Evolutionary conservation across 23 tunicate species (phyloP).

Genomic region (Clavelina lepadiformis): DNA sequence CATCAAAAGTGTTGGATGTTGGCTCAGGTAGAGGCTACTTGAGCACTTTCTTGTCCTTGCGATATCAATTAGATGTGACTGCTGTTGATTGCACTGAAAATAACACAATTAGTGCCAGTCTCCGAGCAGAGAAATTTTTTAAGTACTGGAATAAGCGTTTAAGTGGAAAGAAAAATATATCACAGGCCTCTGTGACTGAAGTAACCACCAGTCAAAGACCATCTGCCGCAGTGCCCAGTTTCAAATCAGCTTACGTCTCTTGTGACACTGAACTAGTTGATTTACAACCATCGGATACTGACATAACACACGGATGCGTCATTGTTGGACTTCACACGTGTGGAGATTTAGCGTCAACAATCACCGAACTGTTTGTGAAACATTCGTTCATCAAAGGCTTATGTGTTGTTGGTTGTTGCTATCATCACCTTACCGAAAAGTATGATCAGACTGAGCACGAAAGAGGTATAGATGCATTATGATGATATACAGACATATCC

Average conservation of each 20-base stretch:
- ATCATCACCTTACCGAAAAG: conserved; percentile 47
- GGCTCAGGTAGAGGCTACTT: conserved; percentile 95
- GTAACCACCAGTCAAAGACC: too few relatives aligned
- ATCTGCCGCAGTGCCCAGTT: too few relatives aligned
- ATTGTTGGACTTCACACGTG: conserved; percentile 71
- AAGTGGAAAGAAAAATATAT: neutral
- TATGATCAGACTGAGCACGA: too few relatives aligned
- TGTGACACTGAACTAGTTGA: too few relatives aligned
- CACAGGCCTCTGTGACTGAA: too few relatives aligned
- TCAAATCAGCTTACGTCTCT: too few relatives aligned
- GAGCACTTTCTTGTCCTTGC: conserved; percentile 48
- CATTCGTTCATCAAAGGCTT: conserved; percentile 12
- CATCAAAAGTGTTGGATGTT: conserved; percentile 39
- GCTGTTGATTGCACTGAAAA: conserved; percentile 49
- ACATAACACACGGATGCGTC: neutral
- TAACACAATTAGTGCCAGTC: conserved; percentile 31
- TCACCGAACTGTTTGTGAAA: conserved; percentile 32
- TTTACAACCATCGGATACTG: too few relatives aligned
- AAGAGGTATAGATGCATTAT: too few relatives aligned
- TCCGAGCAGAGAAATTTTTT: conserved; percentile 47
- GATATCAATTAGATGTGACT: conserved; percentile 50
- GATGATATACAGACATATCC: too few relatives aligned
- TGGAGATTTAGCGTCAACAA: conserved; percentile 62
- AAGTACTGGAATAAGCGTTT: conserved; percentile 50
- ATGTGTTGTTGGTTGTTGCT: conserved; percentile 86